Base-by-base conservation (phyloP, 2,888 invertebrate genomes). In the Scaptomyza cyrtandrae region DNA sequence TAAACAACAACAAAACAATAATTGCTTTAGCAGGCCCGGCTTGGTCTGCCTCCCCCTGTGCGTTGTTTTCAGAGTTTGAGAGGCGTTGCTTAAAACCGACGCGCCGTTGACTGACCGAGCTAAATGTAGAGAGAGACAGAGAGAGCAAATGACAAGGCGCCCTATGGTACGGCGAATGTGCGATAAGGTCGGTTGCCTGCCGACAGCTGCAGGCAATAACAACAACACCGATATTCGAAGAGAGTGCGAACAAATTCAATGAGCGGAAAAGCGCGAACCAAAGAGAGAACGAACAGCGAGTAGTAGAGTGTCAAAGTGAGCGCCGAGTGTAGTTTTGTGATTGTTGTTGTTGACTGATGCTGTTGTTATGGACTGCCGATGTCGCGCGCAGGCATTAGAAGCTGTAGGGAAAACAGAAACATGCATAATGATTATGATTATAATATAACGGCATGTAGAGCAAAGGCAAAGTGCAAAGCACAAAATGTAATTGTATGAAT, bases 41-140 rank as follows among this genome's bases (percentile, higher is more conserved):
- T 80, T 68, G 76, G 64, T 63, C 70, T 66, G 79, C 72, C 75
- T 69, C 56, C 65, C 66, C 61, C 55, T 41, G 57, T 69, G 41
- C 56, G 77, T 56, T 65, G 61, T 46, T 33, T 50, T 55, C 56
- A 49, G 56, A 52, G 56, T 68, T 78, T 69, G 72, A 88, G 87
- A 88, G 85, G 85, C 85, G 85, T 86, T 79, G 85, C 85, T 88
- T 87, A 84, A 86, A 88, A 72, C 56, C 35, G 68, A 59, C 61
- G 65, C 58, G 64, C 54, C 54, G 66, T 50, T 64, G 35, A 37
- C 53, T 67, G 66, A 49, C 84, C 71, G 71, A 74, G 76, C 50
- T 35, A 35, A 9, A 19, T 14, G 41, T 41, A 41, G 41, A 61
- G 60, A 57, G 65, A 64, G 65, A 73, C 35, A 68, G 63, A 27